Evolutionary conservation across 2,888 invertebrate genomes (phyloP).

Genomic region (Zygaena filipendulae): DNA sequence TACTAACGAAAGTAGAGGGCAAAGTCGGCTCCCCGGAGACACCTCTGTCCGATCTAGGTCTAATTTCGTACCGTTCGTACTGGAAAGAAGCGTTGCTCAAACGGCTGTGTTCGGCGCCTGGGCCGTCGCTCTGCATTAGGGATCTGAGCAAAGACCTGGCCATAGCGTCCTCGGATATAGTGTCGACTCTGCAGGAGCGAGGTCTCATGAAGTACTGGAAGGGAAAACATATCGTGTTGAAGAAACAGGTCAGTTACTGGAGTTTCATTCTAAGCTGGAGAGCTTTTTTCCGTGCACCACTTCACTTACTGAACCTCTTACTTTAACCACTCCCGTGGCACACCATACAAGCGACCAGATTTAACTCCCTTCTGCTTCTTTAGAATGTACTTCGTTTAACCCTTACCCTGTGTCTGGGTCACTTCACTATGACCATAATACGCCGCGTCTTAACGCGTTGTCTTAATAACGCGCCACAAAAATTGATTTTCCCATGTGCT

Average conservation of each 20-base stretch:
- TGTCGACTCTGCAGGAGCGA: constrained; percentile 94
- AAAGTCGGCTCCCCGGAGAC: constrained; percentile 99
- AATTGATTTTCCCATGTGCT: too few relatives aligned
- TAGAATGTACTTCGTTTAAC: too few relatives aligned
- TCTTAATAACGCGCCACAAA: too few relatives aligned
- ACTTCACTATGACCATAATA: too few relatives aligned
- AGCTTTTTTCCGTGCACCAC: background rate
- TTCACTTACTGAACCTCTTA: too few relatives aligned
- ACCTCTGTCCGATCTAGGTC: constrained; percentile 95
- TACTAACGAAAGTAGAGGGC: constrained; percentile 93
- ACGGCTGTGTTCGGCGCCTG: constrained; percentile 89
- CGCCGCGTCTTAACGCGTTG: too few relatives aligned
- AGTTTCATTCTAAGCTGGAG: constrained; percentile 1
- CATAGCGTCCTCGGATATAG: constrained; percentile 97
- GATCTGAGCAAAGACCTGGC: constrained; percentile 91
- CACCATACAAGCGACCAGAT: too few relatives aligned
- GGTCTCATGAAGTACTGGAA: constrained; percentile 99
- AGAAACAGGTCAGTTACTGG: constrained; percentile 78
- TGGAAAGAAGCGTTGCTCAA: constrained; percentile 97
- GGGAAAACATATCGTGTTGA: constrained; percentile 95
- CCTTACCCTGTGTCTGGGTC: too few relatives aligned
- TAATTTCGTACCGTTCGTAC: constrained; percentile 97
- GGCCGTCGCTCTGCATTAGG: constrained; percentile 90
- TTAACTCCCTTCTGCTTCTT: too few relatives aligned
- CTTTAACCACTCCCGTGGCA: too few relatives aligned